These are phyloP conservation scores for Sylvicola cinctus DNA, from an alignment of 2,888 invertebrate species.

Conservation along the genomic window DNA sequence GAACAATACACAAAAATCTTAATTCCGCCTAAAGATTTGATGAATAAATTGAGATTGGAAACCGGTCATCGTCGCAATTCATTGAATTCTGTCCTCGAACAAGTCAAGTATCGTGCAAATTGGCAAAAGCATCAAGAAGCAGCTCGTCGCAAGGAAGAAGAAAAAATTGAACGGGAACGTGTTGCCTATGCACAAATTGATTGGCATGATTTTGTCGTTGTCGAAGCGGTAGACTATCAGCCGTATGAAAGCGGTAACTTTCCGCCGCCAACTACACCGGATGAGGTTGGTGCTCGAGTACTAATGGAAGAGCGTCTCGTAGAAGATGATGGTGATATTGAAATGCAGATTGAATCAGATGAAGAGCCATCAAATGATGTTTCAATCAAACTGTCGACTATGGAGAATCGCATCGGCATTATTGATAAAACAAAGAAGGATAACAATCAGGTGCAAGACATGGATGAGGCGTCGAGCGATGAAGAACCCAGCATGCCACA, in stretches of 20 bases:
- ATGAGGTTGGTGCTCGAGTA: slow-evolving; percentile 89
- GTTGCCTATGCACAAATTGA: slow-evolving; percentile 94
- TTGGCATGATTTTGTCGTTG: slow-evolving; percentile 99
- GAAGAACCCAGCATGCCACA: slow-evolving; percentile 35
- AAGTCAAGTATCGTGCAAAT: slow-evolving; percentile 83
- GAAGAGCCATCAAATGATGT: slow-evolving; percentile 36
- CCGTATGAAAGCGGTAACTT: slow-evolving; percentile 90
- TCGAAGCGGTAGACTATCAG: slow-evolving; percentile 98
- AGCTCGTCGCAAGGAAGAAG: slow-evolving; percentile 82
- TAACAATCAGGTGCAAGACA: slow-evolving; percentile 57
- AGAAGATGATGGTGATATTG: slow-evolving; percentile 59
- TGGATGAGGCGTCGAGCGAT: slow-evolving; percentile 78
- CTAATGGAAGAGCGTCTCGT: slow-evolving; percentile 69
- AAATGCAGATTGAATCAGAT: slow-evolving; percentile 79
- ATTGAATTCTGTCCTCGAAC: slow-evolving; percentile 48
- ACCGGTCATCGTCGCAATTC: slow-evolving; percentile 37
- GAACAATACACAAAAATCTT: slow-evolving; percentile 98
- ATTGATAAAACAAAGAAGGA: slow-evolving; percentile 24
- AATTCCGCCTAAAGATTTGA: slow-evolving; percentile 84
- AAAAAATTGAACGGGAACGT: slow-evolving; percentile 85
- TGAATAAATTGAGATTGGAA: slow-evolving; percentile 59
- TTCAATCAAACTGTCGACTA: slow-evolving; percentile 36
- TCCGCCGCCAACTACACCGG: slow-evolving; percentile 91
- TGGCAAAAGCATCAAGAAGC: slow-evolving; percentile 93
- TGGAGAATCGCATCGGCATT: slow-evolving; percentile 42